Conservation (phyloP, 2,888 invertebrate species). For the Cheilosia impressa region DNA sequence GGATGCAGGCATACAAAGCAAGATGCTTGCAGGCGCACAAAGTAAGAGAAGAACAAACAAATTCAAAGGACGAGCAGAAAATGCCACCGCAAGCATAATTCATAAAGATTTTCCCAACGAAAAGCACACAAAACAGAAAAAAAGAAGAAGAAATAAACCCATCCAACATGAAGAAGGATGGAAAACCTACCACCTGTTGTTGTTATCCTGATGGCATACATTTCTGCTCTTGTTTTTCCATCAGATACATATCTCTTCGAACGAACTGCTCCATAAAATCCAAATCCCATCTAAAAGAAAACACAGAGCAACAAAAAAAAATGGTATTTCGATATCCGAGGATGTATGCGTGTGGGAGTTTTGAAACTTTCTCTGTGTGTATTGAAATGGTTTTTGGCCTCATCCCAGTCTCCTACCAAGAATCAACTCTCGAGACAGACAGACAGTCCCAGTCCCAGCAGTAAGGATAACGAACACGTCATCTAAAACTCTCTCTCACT, state of each 20-base stretch:
- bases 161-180: conserved; percentile 10
- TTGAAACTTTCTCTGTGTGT: conserved; percentile 31
- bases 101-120: conserved; percentile 34
- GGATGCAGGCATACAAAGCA: too few species aligned
- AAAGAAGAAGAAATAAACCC: not conserved
- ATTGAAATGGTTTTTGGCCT: conserved; percentile 50
- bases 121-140: not conserved
- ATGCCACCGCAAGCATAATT: conserved; percentile 44
- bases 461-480: conserved; percentile 68
- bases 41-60: conserved; percentile 19
- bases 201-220: conserved; percentile 48
- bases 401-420: conserved; percentile 30
- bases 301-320: conserved; percentile 22
- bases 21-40: conserved; percentile 19
- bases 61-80: conserved; percentile 39
- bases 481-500: conserved; percentile 41
- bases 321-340: not conserved
- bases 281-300: conserved; percentile 59
- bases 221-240: conserved; percentile 51
- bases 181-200: conserved; percentile 66
- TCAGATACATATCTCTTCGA: conserved; percentile 54
- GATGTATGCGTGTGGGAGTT: not conserved
- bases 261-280: conserved; percentile 55
- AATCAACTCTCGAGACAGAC: conserved; percentile 66
- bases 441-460: conserved; percentile 58